Conservation (phyloP, 2,113 vertebrate species). For the Cottus gobio region DNA sequence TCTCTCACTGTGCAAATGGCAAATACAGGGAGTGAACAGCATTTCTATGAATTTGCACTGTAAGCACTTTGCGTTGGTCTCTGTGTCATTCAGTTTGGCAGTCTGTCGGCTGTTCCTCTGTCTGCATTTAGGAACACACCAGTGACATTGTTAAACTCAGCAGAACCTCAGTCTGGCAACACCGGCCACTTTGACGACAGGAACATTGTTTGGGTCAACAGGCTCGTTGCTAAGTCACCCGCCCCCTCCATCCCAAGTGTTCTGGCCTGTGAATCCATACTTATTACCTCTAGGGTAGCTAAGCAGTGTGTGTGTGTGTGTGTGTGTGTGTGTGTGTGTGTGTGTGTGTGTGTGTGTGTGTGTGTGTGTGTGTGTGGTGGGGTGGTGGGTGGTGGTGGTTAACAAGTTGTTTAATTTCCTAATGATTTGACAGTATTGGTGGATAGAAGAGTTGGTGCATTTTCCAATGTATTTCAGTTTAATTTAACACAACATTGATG, state of each 20-base stretch:
- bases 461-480: neutral
- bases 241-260: conserved; percentile 66
- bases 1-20: neutral
- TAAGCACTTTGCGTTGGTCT: conserved; percentile 26
- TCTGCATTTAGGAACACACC: conserved; percentile 62
- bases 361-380: neutral
- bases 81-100: conserved; percentile 36
- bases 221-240: conserved; percentile 77
- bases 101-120: conserved; percentile 41
- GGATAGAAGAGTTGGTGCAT: conserved; percentile 8
- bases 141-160: conserved; percentile 76
- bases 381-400: neutral
- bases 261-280: conserved; percentile 41
- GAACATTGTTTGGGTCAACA: conserved; percentile 84
- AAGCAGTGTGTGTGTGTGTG: conserved; percentile 32
- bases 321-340: conserved; percentile 5
- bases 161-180: conserved; percentile 68
- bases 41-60: conserved; percentile 38
- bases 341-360: conserved; percentile 17
- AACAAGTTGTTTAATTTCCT: neutral
- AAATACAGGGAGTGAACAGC: conserved; percentile 2
- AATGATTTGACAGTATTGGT: conserved; percentile 14
- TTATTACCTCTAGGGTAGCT: conserved; percentile 62
- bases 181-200: conserved; percentile 67
- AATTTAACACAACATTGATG: neutral